Evolutionary conservation across 2,113 vertebrate species (phyloP), one percentile per base, ranked within the genome.

Genomic region (Coptodon rendalli): DNA sequence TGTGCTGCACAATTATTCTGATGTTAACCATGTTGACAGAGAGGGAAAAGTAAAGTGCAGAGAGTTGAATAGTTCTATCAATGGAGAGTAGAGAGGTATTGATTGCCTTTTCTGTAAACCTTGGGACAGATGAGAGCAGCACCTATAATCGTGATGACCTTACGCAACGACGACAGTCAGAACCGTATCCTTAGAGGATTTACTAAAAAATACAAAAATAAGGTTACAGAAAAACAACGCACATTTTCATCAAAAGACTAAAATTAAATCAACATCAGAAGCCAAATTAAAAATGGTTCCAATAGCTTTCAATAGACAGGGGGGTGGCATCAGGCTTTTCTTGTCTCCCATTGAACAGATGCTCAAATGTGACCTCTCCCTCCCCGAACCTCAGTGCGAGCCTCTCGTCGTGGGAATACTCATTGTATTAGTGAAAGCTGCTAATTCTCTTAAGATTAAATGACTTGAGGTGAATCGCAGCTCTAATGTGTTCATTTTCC

Each of bases 401-500:
- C 10, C 16, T 57, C 50, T 36, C 3, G 7, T n/a, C 1, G 4
- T 22, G 36, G 6, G n/a, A 31, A 61, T 59, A 48, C 11, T 48
- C 38, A 0, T 19, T 80, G 13, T 13, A 27, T 66, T 34, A 45
- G 45, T 43, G 63, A 68, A 68, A 68, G 63, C 63, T 45, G 36
- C 34, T 7, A 66, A 79, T 83, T 68, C 73, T 83, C 34, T 78
- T 9, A 34, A 54, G 3, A 68, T 7, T 5, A 29, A 29, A 50
- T 27, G 68, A 73, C 40, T 73, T 56, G 57, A 24, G 29, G 73
- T 29, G 53, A 48, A 87, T 36, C 71, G 38, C 22, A 24, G 27
- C 45, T 73, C 61, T 71, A 84, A 88, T 76, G 29, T 81, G 52
- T 52, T 81, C 34, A 81, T 81, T 81, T 85, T 27, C 17, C 52